Evolutionary conservation across 2,888 invertebrate species (phyloP).

Genomic region (Dendrolimus pini): DNA sequence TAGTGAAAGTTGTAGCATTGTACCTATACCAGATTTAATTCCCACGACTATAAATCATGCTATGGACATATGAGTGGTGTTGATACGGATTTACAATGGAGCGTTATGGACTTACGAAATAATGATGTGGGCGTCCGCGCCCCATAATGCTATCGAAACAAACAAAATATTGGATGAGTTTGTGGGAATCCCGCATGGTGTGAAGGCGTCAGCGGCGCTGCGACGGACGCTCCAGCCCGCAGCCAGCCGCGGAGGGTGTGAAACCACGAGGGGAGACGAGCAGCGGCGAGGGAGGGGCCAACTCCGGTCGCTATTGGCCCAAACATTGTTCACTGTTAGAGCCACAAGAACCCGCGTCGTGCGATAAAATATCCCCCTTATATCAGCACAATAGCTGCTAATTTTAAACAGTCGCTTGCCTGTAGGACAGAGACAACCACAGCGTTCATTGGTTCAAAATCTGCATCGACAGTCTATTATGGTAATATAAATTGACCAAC

Average conservation of each 20-base stretch:
- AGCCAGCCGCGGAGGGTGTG: constrained; percentile 23
- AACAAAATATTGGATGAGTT: constrained; percentile 56
- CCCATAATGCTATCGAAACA: constrained; percentile 53
- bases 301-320: constrained; percentile 40
- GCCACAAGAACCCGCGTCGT: constrained; percentile 47
- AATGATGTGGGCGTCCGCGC: constrained; percentile 72
- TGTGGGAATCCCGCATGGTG: constrained; percentile 73
- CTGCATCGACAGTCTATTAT: constrained; percentile 52
- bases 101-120: constrained; percentile 61
- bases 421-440: constrained; percentile 25
- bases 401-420: background rate
- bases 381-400: constrained; percentile 21
- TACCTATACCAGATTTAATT: constrained; percentile 21
- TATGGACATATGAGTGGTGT: constrained; percentile 59
- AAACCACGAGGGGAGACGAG: constrained; percentile 17
- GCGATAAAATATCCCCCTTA: constrained; percentile 40
- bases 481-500: constrained; percentile 78
- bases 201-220: constrained; percentile 18
- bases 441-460: constrained; percentile 52
- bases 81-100: constrained; percentile 70
- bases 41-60: constrained; percentile 73
- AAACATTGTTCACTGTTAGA: constrained; percentile 14
- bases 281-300: constrained; percentile 37
- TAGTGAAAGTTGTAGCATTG: too few relatives aligned
- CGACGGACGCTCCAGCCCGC: constrained; percentile 18